Base-by-base conservation (phyloP, 2,797 vertebrate genomes). In the Phrynocephalus vlangalii region DNA sequence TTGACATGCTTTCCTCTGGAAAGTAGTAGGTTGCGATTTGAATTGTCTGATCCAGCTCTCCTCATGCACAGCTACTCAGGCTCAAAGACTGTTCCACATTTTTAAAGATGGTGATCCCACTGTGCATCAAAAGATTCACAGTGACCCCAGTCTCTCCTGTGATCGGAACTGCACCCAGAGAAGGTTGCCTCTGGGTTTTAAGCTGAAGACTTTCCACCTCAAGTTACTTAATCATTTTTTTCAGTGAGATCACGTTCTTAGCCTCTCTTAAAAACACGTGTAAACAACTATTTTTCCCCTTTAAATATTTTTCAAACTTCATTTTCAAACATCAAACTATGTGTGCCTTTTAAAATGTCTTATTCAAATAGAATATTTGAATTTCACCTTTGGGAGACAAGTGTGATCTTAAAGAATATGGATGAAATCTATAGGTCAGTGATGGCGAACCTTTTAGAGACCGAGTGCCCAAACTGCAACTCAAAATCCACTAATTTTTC, bases 1-100 rank as follows among this genome's bases (percentile, higher is more conserved):
- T 24, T 84, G 30, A 28, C 71, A 60, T 3, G 15, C 10, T 87
- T 89, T 90, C 50, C 70, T 86, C 67, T 82, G 18, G 33, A 6
- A 80, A 6, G 16, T 50, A 0, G 48, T 86, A 26, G 3, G n/a
- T 22, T 0, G 6, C 8, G 6, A 26, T 84, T 60, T 83, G n/a
- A 44, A 5, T 2, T 30, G 3, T 22, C 67, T n/a, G 24, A 28
- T 28, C 66, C 33, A 48, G 66, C 60, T 70, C 38, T 44, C 9
- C 13, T 30, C 15, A 71, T 10, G 28, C 26, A 20, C 26, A 82
- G 20, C 44, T 33, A 60, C 0, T 30, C 28, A 26, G 11, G 75
- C 24, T 13, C 38, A 9, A 52, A 48, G 38, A 81, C 22, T 26
- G 10, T 2, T 71, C 38, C 28, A 20, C 28, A 71, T 52, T 28